Percentiles rank a stretch among this genome's conserved stretches.
phyloP scores from a whole-genome alignment of 53 echinoderm and acorn worm species.

The Arbacia lixula region DNA sequence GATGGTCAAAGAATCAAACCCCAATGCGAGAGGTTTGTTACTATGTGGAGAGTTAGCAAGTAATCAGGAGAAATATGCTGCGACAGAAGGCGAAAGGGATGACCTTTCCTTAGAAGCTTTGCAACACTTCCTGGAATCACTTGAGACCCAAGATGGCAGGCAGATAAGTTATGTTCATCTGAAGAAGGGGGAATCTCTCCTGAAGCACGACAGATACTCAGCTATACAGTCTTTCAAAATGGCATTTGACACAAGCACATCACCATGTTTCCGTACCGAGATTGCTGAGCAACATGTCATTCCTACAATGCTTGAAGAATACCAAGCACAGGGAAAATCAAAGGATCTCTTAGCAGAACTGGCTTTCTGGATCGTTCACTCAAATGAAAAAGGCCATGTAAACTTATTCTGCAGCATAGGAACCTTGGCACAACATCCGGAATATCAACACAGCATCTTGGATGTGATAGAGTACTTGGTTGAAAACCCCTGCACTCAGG shows the following conservation, averaged over 20 bases:
- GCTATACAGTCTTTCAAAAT: constrained; percentile 47
- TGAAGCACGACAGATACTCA: constrained; percentile 13
- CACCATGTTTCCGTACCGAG: background rate
- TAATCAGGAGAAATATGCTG: background rate
- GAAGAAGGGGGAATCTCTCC: background rate
- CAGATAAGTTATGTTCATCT: constrained; percentile 5
- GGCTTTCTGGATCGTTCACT: constrained; percentile 35
- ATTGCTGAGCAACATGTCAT: constrained; percentile 1
- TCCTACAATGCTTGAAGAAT: constrained; percentile 11
- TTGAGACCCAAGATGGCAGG: constrained; percentile 22
- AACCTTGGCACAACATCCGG: too few species aligned
- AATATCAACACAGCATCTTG: background rate
- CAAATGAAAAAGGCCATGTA: too few species aligned
- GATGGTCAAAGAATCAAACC: background rate
- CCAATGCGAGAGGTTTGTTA: background rate
- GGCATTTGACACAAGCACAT: constrained; percentile 9
- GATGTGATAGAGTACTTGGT: constrained; percentile 45
- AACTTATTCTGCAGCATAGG: too few species aligned
- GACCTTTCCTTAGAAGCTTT: background rate
- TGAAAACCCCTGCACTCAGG: background rate
- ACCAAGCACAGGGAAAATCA: constrained; percentile 1
- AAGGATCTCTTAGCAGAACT: constrained; percentile 35
- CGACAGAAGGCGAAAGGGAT: background rate
- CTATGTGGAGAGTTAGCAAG: background rate
- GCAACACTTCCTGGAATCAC: background rate